Evolutionary conservation across 2,888 invertebrate species (phyloP).

Genomic region (Lasioglossum lativentre): DNA sequence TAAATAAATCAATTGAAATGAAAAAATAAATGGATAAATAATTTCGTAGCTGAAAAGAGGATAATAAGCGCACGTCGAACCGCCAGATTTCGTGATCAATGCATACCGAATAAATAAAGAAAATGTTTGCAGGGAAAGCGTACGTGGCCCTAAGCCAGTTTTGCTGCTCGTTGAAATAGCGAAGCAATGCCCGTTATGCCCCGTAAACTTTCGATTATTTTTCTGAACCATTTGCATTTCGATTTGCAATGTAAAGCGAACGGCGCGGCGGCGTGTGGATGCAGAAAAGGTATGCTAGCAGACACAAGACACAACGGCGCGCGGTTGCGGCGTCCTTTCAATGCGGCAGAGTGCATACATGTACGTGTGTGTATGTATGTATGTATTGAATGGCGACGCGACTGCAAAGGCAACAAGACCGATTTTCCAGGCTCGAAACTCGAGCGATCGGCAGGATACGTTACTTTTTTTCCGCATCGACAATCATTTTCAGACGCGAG

Average conservation of each 20-base stretch:
- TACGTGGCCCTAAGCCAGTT: not conserved
- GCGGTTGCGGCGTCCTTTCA: not conserved
- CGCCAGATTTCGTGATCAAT: not conserved
- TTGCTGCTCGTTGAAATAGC: not conserved
- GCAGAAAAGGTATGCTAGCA: not conserved
- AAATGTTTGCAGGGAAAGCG: not conserved
- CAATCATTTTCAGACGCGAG: not conserved
- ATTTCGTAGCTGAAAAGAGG: not conserved
- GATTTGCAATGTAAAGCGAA: slow-evolving; percentile 35
- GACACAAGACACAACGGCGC: not conserved
- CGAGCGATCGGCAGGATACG: not conserved
- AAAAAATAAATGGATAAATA: too few species aligned
- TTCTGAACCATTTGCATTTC: slow-evolving; percentile 11
- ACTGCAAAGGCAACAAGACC: not conserved
- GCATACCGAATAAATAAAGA: not conserved
- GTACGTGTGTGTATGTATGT: too few species aligned
- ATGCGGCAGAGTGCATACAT: not conserved
- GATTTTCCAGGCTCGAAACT: slow-evolving; percentile 14
- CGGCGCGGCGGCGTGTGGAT: not conserved
- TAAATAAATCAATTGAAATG: too few species aligned
- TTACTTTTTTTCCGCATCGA: slow-evolving; percentile 19
- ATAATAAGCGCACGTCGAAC: not conserved
- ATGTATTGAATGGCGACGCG: not conserved
- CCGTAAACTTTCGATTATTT: slow-evolving; percentile 16
- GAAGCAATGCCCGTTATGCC: not conserved